Base-by-base conservation (phyloP, 1,140 invertebrate species). In the Zaprionus africanus region DNA sequence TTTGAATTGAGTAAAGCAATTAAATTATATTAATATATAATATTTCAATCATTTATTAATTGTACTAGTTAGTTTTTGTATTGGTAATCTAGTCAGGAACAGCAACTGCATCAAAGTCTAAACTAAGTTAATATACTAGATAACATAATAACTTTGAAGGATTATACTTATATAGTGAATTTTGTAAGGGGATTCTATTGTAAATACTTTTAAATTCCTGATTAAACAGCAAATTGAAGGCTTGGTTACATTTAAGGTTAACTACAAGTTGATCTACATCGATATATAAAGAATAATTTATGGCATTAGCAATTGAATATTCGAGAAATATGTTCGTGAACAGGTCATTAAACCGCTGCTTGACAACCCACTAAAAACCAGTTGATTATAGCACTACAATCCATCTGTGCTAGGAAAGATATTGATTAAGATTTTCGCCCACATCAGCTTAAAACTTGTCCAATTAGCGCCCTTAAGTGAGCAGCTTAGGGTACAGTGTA, bases 311-410 rank as follows among this genome's bases (percentile, higher is more conserved):
- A 34, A 34, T 4, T 49, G 17, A 13, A 57, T 22, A 7, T 57
- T 31, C 11, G 28, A 59, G 26, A 34, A 49, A 24, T 9, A 58
- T 19, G 34, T 22, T 58, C 19, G 34, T 38, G 57, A 46, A 19
- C 3, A 17, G 66, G 57, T 69, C 66, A 69, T 69, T 69, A 36
- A 69, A 69, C 66, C 15, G 11, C 15, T 19, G 13, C 26, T 59
- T 58, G 54, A 24, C 41, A 56, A 65, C 34, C 36, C 49, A n/a
- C 15, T 6, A 41, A 24, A 24, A 36, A 54, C 62, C n/a, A 65
- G 28, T 36, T 12, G 17, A n/a, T 46, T 22, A 46, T 28, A n/a
- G 36, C 28, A 12, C 36, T 1, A 11, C 13, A 58, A 43, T 7
- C 41, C 57, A 19, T 19, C 6, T 46, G 7, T 46, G n/a, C 6